These are phyloP conservation scores for Aphelenchoides avenae DNA, from an alignment of 1,140 invertebrate species.

Conservation along the genomic window DNA sequence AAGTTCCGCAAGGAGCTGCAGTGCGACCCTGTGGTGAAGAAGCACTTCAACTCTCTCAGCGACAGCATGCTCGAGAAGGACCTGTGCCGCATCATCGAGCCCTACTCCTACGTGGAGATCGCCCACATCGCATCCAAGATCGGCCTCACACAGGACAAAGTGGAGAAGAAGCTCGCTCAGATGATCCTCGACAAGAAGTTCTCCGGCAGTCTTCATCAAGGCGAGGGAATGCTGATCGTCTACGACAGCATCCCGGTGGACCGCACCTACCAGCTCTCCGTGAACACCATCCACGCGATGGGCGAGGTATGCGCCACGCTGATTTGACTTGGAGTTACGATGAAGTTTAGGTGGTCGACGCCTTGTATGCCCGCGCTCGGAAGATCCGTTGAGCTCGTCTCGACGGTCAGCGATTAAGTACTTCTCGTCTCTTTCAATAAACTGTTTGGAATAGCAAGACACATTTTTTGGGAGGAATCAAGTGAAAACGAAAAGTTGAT, in stretches of 20 bases:
- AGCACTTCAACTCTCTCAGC: conserved; percentile 90
- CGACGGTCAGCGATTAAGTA: no score
- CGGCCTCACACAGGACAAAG: conserved; percentile 67
- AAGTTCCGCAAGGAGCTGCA: conserved; percentile 82
- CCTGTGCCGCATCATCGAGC: conserved; percentile 94
- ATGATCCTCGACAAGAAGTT: conserved; percentile 99
- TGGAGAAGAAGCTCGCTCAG: conserved; percentile 97
- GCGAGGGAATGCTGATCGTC: conserved; percentile 90
- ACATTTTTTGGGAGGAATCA: no score
- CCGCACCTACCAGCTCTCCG: conserved; percentile 90
- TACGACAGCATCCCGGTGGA: conserved; percentile 91
- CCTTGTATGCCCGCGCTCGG: conserved; percentile 29
- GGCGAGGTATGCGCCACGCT: conserved; percentile 72
- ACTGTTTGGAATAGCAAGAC: no score
- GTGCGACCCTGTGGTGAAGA: conserved; percentile 90
- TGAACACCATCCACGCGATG: conserved; percentile 96
- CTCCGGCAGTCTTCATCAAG: conserved; percentile 78
- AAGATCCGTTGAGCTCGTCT: conserved; percentile 28
- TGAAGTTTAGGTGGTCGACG: conserved; percentile 24
- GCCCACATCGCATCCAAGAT: conserved; percentile 75
- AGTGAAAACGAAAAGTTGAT: no score
- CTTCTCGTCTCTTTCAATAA: no score
- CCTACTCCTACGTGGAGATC: conserved; percentile 89
- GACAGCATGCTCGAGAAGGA: conserved; percentile 99
- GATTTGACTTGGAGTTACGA: background rate